Percentiles rank a stretch among this genome's conserved stretches.
These are phyloP conservation scores for Eupleurogrammus muticus DNA, from an alignment of 2,797 vertebrate species.

Conservation along the genomic window DNA sequence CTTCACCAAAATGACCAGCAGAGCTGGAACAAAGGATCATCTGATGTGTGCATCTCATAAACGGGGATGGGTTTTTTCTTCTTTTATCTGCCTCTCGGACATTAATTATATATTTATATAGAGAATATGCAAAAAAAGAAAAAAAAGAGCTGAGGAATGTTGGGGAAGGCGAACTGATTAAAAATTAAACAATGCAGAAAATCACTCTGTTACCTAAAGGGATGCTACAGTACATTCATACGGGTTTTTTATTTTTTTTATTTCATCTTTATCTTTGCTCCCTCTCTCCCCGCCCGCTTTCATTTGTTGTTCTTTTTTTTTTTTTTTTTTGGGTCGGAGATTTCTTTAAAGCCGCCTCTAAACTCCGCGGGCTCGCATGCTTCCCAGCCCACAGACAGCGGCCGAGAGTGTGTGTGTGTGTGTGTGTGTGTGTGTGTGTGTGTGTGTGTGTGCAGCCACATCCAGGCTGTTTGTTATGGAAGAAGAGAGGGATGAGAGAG, in stretches of 20 bases:
- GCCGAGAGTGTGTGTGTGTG: slow-evolving; percentile 68
- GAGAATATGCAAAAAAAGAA: slow-evolving; percentile 88
- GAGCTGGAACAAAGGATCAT: slow-evolving; percentile 75
- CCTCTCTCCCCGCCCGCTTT: slow-evolving; percentile 69
- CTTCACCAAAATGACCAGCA: slow-evolving; percentile 74
- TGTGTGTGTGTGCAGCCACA: slow-evolving; percentile 37
- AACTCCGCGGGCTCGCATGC: slow-evolving; percentile 77
- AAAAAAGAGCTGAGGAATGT: slow-evolving; percentile 82
- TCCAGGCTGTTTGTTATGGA: slow-evolving; percentile 84
- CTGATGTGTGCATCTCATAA: slow-evolving; percentile 60
- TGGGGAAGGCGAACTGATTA: slow-evolving; percentile 84
- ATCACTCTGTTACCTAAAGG: slow-evolving; percentile 88
- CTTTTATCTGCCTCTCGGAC: slow-evolving; percentile 85
- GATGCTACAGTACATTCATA: slow-evolving; percentile 78
- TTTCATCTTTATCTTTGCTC: slow-evolving; percentile 71
- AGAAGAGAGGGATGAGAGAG: slow-evolving; percentile 26
- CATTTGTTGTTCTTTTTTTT: slow-evolving; percentile 51
- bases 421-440: slow-evolving; percentile 26
- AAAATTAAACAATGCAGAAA: slow-evolving; percentile 90
- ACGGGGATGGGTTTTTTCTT: slow-evolving; percentile 39
- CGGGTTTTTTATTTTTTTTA: slow-evolving; percentile 60
- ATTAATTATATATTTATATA: slow-evolving; percentile 89
- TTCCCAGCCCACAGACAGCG: slow-evolving; percentile 65
- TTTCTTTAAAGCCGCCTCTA: slow-evolving; percentile 84
- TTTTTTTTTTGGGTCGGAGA: slow-evolving; percentile 60